Base-by-base conservation (phyloP, 2,888 invertebrate species). In the Drosophila imparisetae region DNA sequence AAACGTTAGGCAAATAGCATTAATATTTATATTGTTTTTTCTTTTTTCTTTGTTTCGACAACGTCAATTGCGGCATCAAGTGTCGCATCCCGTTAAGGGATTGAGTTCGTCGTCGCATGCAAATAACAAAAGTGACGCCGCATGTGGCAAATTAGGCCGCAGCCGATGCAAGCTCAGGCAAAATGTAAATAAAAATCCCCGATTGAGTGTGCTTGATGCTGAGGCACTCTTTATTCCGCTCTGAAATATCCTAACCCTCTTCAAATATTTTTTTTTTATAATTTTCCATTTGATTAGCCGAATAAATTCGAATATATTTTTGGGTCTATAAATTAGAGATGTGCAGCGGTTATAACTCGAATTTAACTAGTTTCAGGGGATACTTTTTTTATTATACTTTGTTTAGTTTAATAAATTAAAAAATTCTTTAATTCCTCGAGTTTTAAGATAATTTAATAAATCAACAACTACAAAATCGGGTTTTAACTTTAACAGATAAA, bases 1-100 rank as follows among this genome's bases (percentile, higher is more conserved):
- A 86, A 88, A 83, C 88, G 83, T 86, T 90, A 74, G 67, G 86
- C 89, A 90, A 90, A 86, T 81, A 86, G 81, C 86, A 90, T 86
- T 86, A 86, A 88, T 88, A 86, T 90, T 88, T 90, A 88, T 90
- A 88, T 80, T 81, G 72, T 74, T 76, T 75, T 38, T 38, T 4
- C 4, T 10, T 24, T 4, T 36, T 2, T 8, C 15, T 15, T 60
- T 60, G 62, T n/a, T 68, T 52, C 63, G 53, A 60, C 61, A 53
- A 57, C 77, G 61, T 83, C 87, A 81, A 83, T 84, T 83, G 82
- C 70, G 72, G 59, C 68, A 61, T 84, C 61, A 75, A 81, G 85
- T 83, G 84, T 63, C 68, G 73, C 76, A 58, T 65, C 66, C 83
- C 70, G 71, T 68, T 66, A 79, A 70, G 78, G 72, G 58, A 40